Evolutionary conservation across 2,797 vertebrate genomes (phyloP).

Genomic region (Nyctibius grandis): DNA sequence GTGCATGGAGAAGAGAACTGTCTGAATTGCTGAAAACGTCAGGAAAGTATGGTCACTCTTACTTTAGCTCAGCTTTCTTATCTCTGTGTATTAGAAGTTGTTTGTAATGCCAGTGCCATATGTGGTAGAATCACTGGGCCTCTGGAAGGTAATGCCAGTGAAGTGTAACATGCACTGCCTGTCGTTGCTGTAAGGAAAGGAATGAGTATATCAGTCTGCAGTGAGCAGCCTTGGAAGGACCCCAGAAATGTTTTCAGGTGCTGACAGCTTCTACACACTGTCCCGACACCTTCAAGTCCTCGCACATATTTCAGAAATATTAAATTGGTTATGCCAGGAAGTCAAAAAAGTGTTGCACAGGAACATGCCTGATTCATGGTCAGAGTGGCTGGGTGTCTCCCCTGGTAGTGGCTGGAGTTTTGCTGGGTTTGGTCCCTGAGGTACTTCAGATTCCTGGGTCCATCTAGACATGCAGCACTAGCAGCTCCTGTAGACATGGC

Average conservation of each 20-base stretch:
- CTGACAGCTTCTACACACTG: neutral
- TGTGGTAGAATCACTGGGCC: neutral
- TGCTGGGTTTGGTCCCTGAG: neutral
- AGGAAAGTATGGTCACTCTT: neutral
- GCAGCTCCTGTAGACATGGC: fast-evolving
- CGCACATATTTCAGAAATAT: neutral
- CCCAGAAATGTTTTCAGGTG: neutral
- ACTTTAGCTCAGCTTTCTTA: neutral
- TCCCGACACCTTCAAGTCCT: neutral
- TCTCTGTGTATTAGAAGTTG: neutral
- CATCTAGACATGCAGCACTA: neutral
- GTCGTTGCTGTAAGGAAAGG: neutral
- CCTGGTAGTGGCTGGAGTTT: fast-evolving
- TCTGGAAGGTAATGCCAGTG: neutral
- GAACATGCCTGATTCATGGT: neutral
- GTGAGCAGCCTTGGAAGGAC: neutral
- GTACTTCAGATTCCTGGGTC: neutral
- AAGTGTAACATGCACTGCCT: neutral
- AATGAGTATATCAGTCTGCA: neutral
- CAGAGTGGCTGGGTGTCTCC: neutral
- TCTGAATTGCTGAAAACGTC: neutral
- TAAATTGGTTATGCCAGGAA: neutral
- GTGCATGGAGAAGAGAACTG: neutral
- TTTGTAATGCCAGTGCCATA: neutral
- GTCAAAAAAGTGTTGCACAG: neutral